Conservation (phyloP, 2,888 invertebrate genomes). For the Dromius quadrimaculatus region DNA sequence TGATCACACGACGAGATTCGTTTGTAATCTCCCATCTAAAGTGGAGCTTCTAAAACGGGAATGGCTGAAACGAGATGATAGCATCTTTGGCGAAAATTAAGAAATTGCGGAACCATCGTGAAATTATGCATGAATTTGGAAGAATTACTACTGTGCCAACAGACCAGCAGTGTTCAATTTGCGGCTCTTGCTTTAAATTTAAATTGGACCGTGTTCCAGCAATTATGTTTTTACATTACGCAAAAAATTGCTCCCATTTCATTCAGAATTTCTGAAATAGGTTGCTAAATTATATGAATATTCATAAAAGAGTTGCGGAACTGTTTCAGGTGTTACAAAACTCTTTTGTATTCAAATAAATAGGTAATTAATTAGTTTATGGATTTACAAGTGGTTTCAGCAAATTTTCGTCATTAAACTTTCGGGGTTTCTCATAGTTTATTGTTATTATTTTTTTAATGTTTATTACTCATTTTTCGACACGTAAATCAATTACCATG, state of each 20-base stretch:
- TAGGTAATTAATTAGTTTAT: too few relatives aligned
- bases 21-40: too few relatives aligned
- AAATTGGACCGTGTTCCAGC: constrained; percentile 25
- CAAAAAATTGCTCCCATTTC: constrained; percentile 9
- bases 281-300: constrained; percentile 23
- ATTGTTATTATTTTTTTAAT: too few relatives aligned
- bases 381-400: too few relatives aligned
- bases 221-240: constrained; percentile 15
- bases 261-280: constrained; percentile 7
- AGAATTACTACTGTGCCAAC: constrained; percentile 12
- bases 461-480: too few relatives aligned
- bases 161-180: constrained; percentile 14
- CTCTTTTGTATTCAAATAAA: too few relatives aligned
- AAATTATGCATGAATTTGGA: constrained; percentile 28
- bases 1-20: too few relatives aligned
- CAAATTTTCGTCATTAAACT: too few relatives aligned
- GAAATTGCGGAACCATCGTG: constrained; percentile 10
- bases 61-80: background rate
- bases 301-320: constrained; percentile 10
- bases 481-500: too few relatives aligned
- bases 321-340: too few relatives aligned
- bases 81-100: constrained; percentile 2
- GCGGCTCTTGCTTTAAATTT: constrained; percentile 21
- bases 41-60: background rate
- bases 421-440: too few relatives aligned